Conservation (phyloP, 2,797 vertebrate species). For the Jordanella pulchra region DNA sequence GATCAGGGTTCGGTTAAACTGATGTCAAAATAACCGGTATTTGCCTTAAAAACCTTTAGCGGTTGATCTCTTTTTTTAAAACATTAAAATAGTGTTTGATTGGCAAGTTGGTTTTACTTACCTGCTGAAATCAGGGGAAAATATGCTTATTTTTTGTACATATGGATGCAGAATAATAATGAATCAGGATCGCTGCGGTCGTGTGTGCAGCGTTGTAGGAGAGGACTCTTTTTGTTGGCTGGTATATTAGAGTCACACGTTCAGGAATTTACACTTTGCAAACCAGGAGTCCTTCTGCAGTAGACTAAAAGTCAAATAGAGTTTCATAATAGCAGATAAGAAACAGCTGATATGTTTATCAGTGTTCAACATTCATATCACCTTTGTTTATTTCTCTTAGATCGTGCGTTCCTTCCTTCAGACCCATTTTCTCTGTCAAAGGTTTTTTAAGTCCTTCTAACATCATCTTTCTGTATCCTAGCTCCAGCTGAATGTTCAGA, state of each 20-base stretch:
- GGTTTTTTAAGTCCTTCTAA: not conserved
- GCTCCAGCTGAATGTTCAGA: not conserved
- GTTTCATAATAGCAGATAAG: not conserved
- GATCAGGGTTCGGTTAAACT: too few species aligned
- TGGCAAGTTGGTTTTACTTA: too few species aligned
- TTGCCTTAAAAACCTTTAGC: too few species aligned
- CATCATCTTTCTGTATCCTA: too few species aligned
- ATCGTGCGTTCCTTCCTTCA: too few species aligned
- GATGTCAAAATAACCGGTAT: too few species aligned
- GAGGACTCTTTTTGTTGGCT: not conserved
- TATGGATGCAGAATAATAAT: not conserved
- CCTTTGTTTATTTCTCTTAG: not conserved
- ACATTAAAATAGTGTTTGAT: too few species aligned
- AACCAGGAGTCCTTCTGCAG: not conserved
- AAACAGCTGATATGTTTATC: not conserved
- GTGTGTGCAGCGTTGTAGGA: not conserved
- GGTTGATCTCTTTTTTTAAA: too few species aligned
- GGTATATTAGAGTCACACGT: not conserved
- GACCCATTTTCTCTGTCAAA: not conserved
- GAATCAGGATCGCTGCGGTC: too few species aligned
- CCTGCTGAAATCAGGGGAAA: too few species aligned
- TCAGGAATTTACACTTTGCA: not conserved
- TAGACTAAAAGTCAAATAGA: not conserved
- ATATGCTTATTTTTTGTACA: too few species aligned
- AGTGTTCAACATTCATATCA: not conserved